phyloP scores from a whole-genome alignment of 2,888 invertebrate species.

The Azorinus chamasolen region DNA sequence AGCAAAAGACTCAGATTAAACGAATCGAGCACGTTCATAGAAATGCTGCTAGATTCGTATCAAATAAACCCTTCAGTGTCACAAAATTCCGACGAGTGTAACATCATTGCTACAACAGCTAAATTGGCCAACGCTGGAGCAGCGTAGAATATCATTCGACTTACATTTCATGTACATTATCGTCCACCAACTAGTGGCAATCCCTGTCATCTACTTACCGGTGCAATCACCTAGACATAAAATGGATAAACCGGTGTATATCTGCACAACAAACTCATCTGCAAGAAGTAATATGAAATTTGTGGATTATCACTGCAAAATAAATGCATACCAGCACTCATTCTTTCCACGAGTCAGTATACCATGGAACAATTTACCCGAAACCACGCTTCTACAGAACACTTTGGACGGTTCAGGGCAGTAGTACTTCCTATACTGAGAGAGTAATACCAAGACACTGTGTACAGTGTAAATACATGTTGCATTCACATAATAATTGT shows the following conservation, averaged over 20 bases:
- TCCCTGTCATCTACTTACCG: background rate
- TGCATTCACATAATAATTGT: too few species aligned
- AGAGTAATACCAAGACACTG: too few species aligned
- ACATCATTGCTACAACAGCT: background rate
- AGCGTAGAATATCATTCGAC: background rate
- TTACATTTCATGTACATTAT: background rate
- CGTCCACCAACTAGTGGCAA: conserved; percentile 1
- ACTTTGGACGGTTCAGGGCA: background rate
- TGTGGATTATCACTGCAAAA: background rate
- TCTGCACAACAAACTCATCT: too few species aligned
- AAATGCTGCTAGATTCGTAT: conserved; percentile 1
- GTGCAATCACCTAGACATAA: too few species aligned
- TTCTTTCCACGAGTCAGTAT: conserved; percentile 3
- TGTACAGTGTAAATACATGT: too few species aligned
- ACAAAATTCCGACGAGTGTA: background rate
- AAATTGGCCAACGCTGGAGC: background rate
- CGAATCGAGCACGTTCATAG: conserved; percentile 6
- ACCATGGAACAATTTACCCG: background rate
- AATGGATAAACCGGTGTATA: too few species aligned
- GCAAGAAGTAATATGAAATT: too few species aligned
- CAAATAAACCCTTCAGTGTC: conserved; percentile 8
- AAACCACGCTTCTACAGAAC: background rate
- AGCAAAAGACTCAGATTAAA: conserved; percentile 7
- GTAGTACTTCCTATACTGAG: too few species aligned
- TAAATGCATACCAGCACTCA: conserved; percentile 11